A percentile compares a stretch with the other conserved stretches of the same genome.
phyloP scores from a whole-genome alignment of 64 coral and sea anemone genomes.

The Hydrozoanthus tunicans region DNA sequence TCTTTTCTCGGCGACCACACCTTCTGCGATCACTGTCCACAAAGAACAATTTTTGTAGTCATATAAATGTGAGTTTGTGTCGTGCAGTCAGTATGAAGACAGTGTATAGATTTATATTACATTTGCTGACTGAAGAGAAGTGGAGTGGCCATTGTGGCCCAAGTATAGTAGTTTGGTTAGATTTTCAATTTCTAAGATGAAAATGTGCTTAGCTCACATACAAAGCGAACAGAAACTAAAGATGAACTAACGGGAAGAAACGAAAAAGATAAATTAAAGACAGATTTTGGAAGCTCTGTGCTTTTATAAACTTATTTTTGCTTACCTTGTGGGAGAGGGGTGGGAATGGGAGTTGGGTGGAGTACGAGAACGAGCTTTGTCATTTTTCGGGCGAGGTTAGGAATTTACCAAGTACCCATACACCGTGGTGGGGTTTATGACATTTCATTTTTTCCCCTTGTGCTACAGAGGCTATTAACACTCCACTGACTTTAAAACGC shows the following conservation, averaged over 20 bases:
- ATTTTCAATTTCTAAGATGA: conserved; percentile 13
- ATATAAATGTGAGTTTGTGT: conserved; percentile 25
- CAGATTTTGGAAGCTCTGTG: conserved; percentile 54
- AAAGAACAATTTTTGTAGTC: conserved; percentile 34
- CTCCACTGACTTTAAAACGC: no score
- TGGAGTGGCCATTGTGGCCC: not conserved
- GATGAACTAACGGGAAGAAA: conserved; percentile 37
- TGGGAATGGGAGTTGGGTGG: no score
- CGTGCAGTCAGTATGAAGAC: conserved; percentile 24
- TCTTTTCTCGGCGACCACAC: not conserved
- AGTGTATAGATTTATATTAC: conserved; percentile 50
- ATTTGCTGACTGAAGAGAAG: not conserved
- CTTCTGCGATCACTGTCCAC: conserved; percentile 24
- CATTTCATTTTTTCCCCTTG: no score
- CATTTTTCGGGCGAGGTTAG: no score
- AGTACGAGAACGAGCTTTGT: no score
- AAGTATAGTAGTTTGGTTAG: not conserved
- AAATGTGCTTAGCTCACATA: conserved; percentile 6
- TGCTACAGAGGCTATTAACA: no score
- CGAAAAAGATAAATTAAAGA: conserved; percentile 57
- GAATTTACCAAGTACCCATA: no score
- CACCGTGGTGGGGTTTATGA: no score
- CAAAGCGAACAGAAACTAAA: conserved; percentile 15
- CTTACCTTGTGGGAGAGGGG: not conserved
- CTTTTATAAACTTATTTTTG: conserved; percentile 35